These are phyloP conservation scores for Micronycteris hirsuta DNA, from an alignment of 2,113 vertebrate genomes.

Conservation along the genomic window DNA sequence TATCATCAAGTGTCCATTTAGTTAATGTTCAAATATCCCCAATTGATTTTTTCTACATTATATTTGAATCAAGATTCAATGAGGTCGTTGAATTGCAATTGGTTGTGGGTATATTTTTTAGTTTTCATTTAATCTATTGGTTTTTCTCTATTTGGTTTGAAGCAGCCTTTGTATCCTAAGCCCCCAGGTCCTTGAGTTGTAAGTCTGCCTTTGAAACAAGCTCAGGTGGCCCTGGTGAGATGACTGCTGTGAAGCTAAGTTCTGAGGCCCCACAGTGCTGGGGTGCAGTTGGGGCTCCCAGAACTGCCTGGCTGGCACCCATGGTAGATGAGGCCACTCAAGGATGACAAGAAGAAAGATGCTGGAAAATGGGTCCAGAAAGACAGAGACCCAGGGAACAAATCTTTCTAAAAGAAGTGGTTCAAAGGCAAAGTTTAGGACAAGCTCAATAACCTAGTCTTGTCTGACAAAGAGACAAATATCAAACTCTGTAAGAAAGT, in stretches of 20 bases:
- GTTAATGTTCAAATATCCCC: not conserved
- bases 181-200: not conserved
- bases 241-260: not conserved
- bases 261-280: not conserved
- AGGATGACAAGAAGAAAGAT: not conserved
- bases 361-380: not conserved
- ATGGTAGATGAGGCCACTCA: not conserved
- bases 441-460: slow-evolving; percentile 96
- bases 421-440: slow-evolving; percentile 98
- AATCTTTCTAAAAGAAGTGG: slow-evolving; percentile 91
- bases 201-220: slow-evolving; percentile 38
- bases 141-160: slow-evolving; percentile 41
- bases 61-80: not conserved
- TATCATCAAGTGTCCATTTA: not conserved
- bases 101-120: not conserved
- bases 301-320: not conserved
- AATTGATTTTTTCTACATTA: not conserved
- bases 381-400: not conserved
- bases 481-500: slow-evolving; percentile 98
- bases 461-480: slow-evolving; percentile 96
- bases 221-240: not conserved
- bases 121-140: not conserved
- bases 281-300: not conserved
- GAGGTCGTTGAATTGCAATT: not conserved
- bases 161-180: slow-evolving; percentile 41